phyloP scores from a whole-genome alignment of 2,888 invertebrate genomes.

The Lycia hirtaria region DNA sequence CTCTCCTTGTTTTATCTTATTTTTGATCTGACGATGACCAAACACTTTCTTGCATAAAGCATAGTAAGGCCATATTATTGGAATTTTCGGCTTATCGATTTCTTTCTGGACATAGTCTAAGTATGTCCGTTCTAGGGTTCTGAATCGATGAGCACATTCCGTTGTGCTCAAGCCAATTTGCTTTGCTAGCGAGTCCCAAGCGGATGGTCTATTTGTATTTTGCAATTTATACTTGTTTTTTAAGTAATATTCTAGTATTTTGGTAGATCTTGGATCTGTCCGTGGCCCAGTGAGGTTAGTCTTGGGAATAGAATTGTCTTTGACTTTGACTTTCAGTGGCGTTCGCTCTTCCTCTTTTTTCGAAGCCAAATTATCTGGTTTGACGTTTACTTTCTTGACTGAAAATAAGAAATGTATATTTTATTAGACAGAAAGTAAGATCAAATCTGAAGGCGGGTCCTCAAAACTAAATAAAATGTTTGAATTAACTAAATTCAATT shows the following conservation, averaged over 20 bases:
- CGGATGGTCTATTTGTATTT: conserved; percentile 55
- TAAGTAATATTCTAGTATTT: conserved; percentile 73
- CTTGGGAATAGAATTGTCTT: conserved; percentile 44
- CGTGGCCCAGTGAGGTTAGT: conserved; percentile 57
- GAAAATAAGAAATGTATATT: conserved; percentile 36
- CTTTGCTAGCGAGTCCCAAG: conserved; percentile 67
- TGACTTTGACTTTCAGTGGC: conserved; percentile 56
- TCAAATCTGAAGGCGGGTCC: no score
- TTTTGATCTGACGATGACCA: conserved; percentile 71
- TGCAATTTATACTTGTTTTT: conserved; percentile 72
- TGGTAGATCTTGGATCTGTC: conserved; percentile 64
- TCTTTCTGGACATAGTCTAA: conserved; percentile 69
- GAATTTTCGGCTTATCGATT: conserved; percentile 72
- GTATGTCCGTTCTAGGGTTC: conserved; percentile 73
- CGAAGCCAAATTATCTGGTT: conserved; percentile 41
- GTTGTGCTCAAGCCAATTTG: conserved; percentile 64
- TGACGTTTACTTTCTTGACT: conserved; percentile 67
- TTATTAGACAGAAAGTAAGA: not conserved
- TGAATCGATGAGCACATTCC: conserved; percentile 72
- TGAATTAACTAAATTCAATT: no score
- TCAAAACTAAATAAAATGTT: no score
- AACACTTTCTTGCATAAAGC: conserved; percentile 76
- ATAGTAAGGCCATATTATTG: conserved; percentile 76
- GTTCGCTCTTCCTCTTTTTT: conserved; percentile 59
- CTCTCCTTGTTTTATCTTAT: conserved; percentile 65